A percentile compares a stretch with the other conserved stretches of the same genome.
These are phyloP conservation scores for Saccopteryx bilineata DNA, from an alignment of 2,113 vertebrate species.

Conservation along the genomic window DNA sequence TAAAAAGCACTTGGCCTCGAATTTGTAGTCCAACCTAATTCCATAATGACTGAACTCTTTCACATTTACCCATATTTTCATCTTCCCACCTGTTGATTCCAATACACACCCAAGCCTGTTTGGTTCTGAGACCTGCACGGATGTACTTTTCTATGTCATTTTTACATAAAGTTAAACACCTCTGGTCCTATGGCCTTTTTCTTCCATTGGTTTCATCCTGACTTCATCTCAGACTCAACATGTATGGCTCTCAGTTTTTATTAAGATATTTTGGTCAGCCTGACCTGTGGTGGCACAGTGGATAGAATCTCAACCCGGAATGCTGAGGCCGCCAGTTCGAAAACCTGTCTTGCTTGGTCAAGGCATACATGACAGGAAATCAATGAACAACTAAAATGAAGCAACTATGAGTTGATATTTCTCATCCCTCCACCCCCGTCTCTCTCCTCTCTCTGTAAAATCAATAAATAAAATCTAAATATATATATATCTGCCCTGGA, in stretches of 20 bases:
- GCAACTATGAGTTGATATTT: no score
- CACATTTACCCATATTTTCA: slow-evolving; percentile 31
- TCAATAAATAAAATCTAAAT: no score
- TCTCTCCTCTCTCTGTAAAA: no score
- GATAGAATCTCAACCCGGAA: no score
- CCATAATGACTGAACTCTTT: slow-evolving; percentile 57
- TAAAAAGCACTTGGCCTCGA: slow-evolving; percentile 64
- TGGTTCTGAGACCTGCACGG: neutral
- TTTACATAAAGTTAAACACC: slow-evolving; percentile 12
- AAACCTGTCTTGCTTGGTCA: no score
- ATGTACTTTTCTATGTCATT: slow-evolving; percentile 19
- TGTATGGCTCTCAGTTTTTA: neutral
- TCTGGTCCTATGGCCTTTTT: neutral
- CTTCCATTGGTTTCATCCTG: slow-evolving; percentile 37
- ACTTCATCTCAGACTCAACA: neutral
- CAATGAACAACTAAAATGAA: no score
- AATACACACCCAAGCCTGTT: neutral
- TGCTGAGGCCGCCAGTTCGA: no score
- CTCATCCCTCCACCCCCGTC: no score
- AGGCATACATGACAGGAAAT: no score
- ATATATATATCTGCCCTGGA: neutral
- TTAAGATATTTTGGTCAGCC: slow-evolving; percentile 23
- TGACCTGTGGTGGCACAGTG: no score
- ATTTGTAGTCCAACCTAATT: slow-evolving; percentile 67
- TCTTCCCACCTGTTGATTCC: neutral